Evolutionary conservation across 2,888 invertebrate species (phyloP).

Genomic region (Hirtodrosophila duncani): DNA sequence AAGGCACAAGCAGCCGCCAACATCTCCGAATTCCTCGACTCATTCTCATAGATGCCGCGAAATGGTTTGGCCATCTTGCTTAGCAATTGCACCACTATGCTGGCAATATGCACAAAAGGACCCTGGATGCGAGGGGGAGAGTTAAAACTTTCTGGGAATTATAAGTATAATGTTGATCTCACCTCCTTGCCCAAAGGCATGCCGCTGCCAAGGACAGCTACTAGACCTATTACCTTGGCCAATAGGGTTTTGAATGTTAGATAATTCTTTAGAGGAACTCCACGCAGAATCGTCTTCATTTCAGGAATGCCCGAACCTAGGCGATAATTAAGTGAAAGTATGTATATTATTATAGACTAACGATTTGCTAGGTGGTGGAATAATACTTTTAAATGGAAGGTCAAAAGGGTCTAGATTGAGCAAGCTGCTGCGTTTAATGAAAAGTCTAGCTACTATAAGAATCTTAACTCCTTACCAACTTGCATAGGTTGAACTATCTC

Average conservation of each 20-base stretch:
- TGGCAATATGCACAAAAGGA: constrained; percentile 99
- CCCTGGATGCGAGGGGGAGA: too few species aligned
- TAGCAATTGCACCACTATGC: constrained; percentile 94
- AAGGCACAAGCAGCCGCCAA: constrained; percentile 98
- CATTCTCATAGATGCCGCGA: constrained; percentile 96
- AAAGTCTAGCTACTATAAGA: too few species aligned
- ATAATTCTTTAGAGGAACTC: constrained; percentile 98
- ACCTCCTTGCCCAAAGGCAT: constrained; percentile 98
- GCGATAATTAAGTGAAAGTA: constrained; percentile 37
- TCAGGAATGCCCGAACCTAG: constrained; percentile 99
- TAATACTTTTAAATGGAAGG: too few species aligned
- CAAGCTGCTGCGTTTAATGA: too few species aligned
- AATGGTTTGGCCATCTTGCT: constrained; percentile 96
- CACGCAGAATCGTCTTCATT: constrained; percentile 98
- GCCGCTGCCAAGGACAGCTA: constrained; percentile 96
- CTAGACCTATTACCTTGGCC: constrained; percentile 96
- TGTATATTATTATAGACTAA: constrained; percentile 23
- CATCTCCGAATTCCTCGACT: constrained; percentile 98
- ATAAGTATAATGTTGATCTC: constrained; percentile 71
- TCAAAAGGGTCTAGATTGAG: too few species aligned
- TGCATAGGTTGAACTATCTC: too few species aligned
- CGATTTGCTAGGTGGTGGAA: constrained; percentile 15
- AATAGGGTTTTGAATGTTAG: constrained; percentile 95
- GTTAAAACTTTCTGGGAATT: too few species aligned
- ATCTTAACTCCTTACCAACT: too few species aligned